Evolutionary conservation across 2,797 vertebrate species (phyloP), one percentile per base, ranked within the genome.

Genomic region (Momotus momota): DNA sequence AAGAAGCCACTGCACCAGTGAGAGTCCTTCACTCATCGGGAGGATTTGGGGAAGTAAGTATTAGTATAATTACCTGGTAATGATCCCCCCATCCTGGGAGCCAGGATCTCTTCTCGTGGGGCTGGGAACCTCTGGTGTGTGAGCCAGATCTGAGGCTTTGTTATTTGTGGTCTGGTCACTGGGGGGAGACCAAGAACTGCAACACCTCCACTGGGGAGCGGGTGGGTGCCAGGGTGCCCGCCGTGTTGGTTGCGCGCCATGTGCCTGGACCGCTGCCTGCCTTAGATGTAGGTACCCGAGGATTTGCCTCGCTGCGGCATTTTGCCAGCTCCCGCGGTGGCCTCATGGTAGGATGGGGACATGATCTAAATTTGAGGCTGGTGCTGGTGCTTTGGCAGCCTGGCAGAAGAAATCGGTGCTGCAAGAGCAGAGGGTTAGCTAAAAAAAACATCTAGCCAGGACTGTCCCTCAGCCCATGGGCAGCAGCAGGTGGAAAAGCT

Each of bases 131-230:
- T 81, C 49, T 31, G 1, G 6, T 15, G 65, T 11, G 0, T 1
- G 23, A 90, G 55, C 21, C 70, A 62, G 69, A 65, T 21, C 23
- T 35, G 58, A 52, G 2, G 23, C 66, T 91, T 94, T 86, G 88
- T 94, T 88, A 64, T 90, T n/a, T 92, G 87, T 91, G 73, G 49
- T 91, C 69, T 93, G 93, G 95, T 94, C 96, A 96, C 95, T 96
- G 96, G 93, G 91, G 95, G 95, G 95, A 96, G 95, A 95, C 91
- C 84, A 96, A 95, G 87, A 96, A 90, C 94, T 21, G 3, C 82
- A 66, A 86, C 41, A 1, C 55, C 75, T 74, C 31, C 3, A 0
- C 33, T 2, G 13, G 58, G 78, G 12, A 17, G 22, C 1, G 2
- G 41, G 69, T 58, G 71, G 71, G 91, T 70, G 55, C 51, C 3